A percentile compares a stretch with the other conserved stretches of the same genome.
Evolutionary conservation across 2,888 invertebrate genomes (phyloP).

Genomic region (Leuctra nigra): DNA sequence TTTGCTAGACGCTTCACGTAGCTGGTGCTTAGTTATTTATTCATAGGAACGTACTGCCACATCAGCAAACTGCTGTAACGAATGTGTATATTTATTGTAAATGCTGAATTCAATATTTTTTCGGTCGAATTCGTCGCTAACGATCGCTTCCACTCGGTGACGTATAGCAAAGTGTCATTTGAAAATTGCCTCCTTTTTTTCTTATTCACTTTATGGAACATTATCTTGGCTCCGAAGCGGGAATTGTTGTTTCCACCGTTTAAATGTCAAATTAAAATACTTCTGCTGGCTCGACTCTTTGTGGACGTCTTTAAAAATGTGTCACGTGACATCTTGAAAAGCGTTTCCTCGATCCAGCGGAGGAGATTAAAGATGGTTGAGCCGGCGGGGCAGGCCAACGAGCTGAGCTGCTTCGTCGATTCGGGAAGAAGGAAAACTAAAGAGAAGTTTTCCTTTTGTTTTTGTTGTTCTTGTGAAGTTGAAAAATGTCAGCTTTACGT

Average conservation of each 20-base stretch:
- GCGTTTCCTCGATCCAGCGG: no score
- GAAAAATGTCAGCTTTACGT: not conserved
- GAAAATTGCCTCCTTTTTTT: not conserved
- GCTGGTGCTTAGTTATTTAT: no score
- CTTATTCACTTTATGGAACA: not conserved
- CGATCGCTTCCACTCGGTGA: not conserved
- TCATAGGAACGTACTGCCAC: not conserved
- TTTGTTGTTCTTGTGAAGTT: conserved; percentile 5
- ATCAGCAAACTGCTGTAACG: conserved; percentile 10
- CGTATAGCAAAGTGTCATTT: no score
- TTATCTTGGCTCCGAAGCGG: not conserved
- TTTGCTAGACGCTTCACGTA: no score
- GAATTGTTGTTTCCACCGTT: not conserved
- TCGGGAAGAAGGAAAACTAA: no score
- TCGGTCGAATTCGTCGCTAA: not conserved
- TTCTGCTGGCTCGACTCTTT: no score
- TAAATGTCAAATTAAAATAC: conserved; percentile 2
- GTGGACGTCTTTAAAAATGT: not conserved
- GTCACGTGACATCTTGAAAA: no score
- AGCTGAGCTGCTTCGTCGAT: no score
- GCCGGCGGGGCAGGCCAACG: no score
- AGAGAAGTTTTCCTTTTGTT: conserved; percentile 2
- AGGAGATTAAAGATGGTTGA: conserved; percentile 10
- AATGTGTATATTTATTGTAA: conserved; percentile 5
- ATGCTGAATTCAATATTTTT: no score